Evolutionary conservation across 2,113 vertebrate genomes (phyloP).

Genomic region (Protomyctophum bolini): DNA sequence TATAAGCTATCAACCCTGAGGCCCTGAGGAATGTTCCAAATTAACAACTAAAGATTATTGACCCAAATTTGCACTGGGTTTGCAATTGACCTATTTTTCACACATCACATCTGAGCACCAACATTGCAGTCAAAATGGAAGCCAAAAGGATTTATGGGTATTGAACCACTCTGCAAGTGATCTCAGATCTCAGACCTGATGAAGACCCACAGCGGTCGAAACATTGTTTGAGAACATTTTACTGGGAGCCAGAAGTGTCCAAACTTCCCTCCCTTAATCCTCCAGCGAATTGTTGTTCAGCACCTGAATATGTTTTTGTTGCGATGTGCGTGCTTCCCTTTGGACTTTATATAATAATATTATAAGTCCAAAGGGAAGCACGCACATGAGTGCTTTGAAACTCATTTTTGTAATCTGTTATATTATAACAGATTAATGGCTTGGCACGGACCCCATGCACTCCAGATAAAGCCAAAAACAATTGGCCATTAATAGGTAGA

Average conservation of each 20-base stretch:
- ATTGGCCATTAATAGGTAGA: conserved; percentile 27
- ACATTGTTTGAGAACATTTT: too few relatives aligned
- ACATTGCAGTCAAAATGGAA: background rate
- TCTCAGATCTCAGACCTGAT: too few relatives aligned
- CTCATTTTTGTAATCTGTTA: too few relatives aligned
- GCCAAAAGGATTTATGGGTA: conserved; percentile 32
- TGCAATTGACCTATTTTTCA: conserved; percentile 19
- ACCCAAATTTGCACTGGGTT: conserved; percentile 1
- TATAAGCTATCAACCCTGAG: background rate
- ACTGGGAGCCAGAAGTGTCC: too few relatives aligned
- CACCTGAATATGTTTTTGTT: too few relatives aligned
- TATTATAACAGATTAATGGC: too few relatives aligned
- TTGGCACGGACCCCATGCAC: conserved; percentile 10
- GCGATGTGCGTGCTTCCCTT: too few relatives aligned
- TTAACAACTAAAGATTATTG: background rate
- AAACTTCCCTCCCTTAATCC: too few relatives aligned
- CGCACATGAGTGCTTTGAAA: too few relatives aligned
- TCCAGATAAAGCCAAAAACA: conserved; percentile 42
- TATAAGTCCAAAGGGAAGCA: too few relatives aligned
- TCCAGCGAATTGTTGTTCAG: background rate
- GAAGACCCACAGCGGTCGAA: too few relatives aligned
- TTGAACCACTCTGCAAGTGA: conserved; percentile 2
- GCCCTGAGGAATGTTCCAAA: background rate
- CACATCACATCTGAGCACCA: conserved; percentile 10
- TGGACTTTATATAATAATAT: too few relatives aligned